Evolutionary conservation across 2,797 vertebrate species (phyloP), one percentile per base, ranked within the genome.

Genomic region (Sternarchorhynchus goeldii): DNA sequence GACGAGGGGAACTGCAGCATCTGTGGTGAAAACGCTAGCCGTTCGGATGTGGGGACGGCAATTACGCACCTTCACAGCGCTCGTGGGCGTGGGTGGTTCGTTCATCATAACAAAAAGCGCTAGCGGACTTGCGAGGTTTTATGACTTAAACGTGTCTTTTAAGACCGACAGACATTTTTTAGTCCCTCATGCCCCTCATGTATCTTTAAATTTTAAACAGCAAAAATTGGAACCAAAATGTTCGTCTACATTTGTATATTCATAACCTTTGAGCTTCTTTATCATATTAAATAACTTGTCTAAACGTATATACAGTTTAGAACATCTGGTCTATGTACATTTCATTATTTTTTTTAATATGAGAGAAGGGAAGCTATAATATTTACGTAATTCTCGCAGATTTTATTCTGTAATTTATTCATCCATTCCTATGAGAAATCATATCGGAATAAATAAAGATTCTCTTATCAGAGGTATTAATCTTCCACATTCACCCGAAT

Each of bases 61-160:
- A 34, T 75, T 57, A 80, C 75, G 75, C 75, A 68, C 72, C 60
- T 72, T 79, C 59, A 20, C 58, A 57, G 73, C 66, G 70, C 78
- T 75, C 58, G 73, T 79, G 73, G 78, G 81, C 67, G 81, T 75
- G 81, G 73, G 77, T 29, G 73, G 67, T 57, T 62, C 72, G 77
- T 75, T 71, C 78, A 76, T 67, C 39, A 70, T 71, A 80, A 70
- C 78, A 80, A 71, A 76, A 45, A 58, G 58, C 57, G 66, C 65
- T 14, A 64, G 66, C 62, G 72, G 69, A 66, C 63, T 80, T 69
- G 74, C 78, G 34, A 80, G 73, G 73, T 70, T 75, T 57, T 64
- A 70, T 80, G 55, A 69, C 73, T 64, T 34, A 50, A 75, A 32
- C 34, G 73, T n/a, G 50, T 74, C 71, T 41, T 59, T 50, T 50